Evolutionary conservation across 2,113 vertebrate genomes (phyloP).

Genomic region (Pangasianodon gigas): DNA sequence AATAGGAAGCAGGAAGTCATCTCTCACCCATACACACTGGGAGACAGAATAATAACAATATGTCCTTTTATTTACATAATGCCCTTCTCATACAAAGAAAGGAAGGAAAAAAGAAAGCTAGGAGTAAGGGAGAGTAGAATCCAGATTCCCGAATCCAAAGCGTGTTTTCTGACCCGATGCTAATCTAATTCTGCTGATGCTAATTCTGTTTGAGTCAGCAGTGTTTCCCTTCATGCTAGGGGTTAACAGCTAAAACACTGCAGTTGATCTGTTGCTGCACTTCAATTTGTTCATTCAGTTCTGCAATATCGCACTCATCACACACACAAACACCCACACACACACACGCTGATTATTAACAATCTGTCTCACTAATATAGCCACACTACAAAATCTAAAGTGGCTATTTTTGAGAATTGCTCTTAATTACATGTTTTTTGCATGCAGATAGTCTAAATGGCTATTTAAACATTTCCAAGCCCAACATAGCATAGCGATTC

Average conservation of each 20-base stretch:
- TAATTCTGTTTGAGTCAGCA: background rate
- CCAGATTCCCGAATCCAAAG: background rate
- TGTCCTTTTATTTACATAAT: background rate
- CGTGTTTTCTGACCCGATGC: background rate
- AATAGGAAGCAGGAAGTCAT: background rate
- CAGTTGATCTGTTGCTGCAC: background rate
- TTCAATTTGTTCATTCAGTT: background rate
- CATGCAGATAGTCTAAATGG: conserved; percentile 8
- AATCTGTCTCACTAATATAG: background rate
- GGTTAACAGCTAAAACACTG: background rate
- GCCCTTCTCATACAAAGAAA: background rate
- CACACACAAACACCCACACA: conserved; percentile 15
- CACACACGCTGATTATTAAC: background rate
- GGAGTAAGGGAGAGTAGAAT: background rate
- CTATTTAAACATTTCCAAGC: background rate
- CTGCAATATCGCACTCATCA: background rate
- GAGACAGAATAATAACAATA: background rate
- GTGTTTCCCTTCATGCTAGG: background rate
- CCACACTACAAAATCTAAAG: background rate
- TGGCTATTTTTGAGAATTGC: background rate
- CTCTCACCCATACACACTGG: background rate
- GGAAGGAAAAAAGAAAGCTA: background rate
- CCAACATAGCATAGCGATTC: background rate
- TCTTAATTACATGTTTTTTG: conserved; percentile 41
- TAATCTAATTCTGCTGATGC: conserved; percentile 24